Evolutionary conservation across 2,888 invertebrate genomes (phyloP).

Genomic region (Drosophila falleni): DNA sequence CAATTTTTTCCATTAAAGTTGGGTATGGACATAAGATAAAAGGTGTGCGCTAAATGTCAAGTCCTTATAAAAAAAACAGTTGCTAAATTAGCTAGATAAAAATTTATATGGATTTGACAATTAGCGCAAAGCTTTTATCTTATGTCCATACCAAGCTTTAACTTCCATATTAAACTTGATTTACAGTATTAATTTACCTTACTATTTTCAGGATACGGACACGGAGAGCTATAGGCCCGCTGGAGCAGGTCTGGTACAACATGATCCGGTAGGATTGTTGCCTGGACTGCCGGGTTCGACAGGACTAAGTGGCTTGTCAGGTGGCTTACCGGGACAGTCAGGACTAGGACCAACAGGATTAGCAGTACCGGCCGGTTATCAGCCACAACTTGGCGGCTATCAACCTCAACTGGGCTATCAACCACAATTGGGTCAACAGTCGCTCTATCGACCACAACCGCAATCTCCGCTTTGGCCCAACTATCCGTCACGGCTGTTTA

Average conservation of each 20-base stretch:
- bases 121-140: no score
- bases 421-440: slow-evolving; percentile 12
- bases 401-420: slow-evolving; percentile 55
- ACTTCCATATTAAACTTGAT: no score
- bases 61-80: no score
- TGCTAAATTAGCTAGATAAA: no score
- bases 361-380: slow-evolving; percentile 8
- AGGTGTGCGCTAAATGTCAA: no score
- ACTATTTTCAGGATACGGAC: slow-evolving; percentile 86
- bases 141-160: no score
- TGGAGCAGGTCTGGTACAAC: neutral
- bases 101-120: no score
- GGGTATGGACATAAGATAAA: no score
- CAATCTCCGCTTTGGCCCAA: slow-evolving; percentile 33
- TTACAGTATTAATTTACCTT: no score
- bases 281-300: neutral
- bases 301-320: neutral
- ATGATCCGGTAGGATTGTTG: neutral
- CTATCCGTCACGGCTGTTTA: slow-evolving; percentile 30
- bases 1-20: no score
- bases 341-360: slow-evolving; percentile 1
- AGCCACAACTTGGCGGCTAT: slow-evolving; percentile 41
- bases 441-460: slow-evolving; percentile 38
- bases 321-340: neutral
- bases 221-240: slow-evolving; percentile 53